These are phyloP conservation scores for Oeneis ivallda DNA, from an alignment of 2,888 invertebrate genomes.

Conservation along the genomic window DNA sequence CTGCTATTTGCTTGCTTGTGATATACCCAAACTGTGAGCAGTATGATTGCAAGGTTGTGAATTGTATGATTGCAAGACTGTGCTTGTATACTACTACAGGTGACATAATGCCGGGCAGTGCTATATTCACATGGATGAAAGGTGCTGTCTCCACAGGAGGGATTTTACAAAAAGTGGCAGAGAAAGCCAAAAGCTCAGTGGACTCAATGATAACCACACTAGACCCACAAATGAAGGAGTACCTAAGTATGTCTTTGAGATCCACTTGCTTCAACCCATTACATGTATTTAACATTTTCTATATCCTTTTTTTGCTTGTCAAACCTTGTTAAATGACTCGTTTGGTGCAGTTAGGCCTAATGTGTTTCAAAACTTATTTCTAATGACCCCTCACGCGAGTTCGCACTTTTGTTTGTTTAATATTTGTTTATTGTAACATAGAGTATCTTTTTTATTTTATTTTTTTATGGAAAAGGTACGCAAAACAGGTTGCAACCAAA, in stretches of 20 bases:
- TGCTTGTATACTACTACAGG: conserved; percentile 49
- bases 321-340: no score
- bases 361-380: no score
- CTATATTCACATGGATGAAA: conserved; percentile 85
- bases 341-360: no score
- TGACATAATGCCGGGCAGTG: conserved; percentile 81
- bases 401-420: no score
- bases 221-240: conserved; percentile 94
- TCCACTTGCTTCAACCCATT: neutral
- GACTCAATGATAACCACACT: conserved; percentile 93
- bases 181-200: conserved; percentile 89
- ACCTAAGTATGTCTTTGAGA: conserved; percentile 85
- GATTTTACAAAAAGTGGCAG: conserved; percentile 85
- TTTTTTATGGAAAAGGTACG: no score
- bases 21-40: neutral
- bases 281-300: no score
- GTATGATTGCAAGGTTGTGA: no score
- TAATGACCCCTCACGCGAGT: no score
- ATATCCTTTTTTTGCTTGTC: no score
- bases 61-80: neutral
- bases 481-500: no score
- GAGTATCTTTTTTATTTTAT: no score
- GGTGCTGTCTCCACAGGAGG: conserved; percentile 85
- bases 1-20: neutral
- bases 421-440: no score